phyloP scores from a whole-genome alignment of 2,113 vertebrate genomes.

The Anthoscopus minutus region DNA sequence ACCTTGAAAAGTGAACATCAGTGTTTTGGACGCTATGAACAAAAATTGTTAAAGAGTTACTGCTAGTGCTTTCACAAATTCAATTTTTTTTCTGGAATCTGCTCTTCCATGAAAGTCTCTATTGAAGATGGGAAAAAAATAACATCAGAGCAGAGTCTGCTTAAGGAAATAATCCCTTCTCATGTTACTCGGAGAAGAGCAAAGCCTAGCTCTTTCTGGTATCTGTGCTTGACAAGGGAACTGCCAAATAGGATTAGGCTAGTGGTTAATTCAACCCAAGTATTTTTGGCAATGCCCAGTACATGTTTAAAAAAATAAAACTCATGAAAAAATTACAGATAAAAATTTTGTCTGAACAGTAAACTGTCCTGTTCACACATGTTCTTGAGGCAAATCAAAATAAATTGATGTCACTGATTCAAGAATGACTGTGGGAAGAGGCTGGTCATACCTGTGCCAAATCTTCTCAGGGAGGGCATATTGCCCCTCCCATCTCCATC shows the following conservation, averaged over 20 bases:
- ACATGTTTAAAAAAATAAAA: neutral
- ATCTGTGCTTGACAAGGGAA: neutral
- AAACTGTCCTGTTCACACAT: neutral
- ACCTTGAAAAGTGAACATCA: neutral
- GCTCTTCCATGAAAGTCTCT: neutral
- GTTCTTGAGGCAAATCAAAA: neutral
- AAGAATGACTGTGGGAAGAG: neutral
- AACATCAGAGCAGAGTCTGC: neutral
- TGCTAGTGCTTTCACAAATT: neutral
- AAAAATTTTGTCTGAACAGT: neutral
- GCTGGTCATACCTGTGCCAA: rapidly evolving
- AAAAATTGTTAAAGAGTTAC: neutral
- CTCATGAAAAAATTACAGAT: neutral
- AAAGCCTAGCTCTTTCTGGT: neutral
- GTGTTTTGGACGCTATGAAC: neutral
- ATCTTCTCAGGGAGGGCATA: neutral
- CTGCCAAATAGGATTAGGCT: neutral
- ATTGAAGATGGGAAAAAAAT: neutral
- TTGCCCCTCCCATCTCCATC: neutral
- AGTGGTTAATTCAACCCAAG: neutral
- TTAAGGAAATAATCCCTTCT: neutral
- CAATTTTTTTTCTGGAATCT: neutral
- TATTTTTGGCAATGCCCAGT: neutral
- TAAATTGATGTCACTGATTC: neutral
- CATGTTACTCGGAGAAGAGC: neutral